These are phyloP conservation scores for Drosophila anomalata DNA, from an alignment of 2,888 invertebrate genomes.

Conservation along the genomic window DNA sequence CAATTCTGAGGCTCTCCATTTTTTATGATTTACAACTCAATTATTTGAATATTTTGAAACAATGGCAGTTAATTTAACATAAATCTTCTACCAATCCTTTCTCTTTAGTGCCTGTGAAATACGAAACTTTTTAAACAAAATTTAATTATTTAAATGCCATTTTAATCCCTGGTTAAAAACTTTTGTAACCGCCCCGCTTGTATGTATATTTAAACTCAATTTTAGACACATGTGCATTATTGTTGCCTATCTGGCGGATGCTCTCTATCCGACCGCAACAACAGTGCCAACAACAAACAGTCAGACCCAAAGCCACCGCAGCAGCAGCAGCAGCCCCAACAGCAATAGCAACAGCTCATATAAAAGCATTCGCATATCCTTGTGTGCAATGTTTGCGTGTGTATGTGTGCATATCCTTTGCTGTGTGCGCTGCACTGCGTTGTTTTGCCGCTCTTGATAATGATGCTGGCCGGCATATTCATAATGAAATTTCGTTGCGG, in stretches of 20 bases:
- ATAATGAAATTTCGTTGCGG: constrained; percentile 78
- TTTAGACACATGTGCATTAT: constrained; percentile 78
- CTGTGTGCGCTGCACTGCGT: constrained; percentile 70
- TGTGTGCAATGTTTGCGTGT: constrained; percentile 16
- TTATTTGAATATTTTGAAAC: not conserved
- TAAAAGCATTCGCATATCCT: constrained; percentile 72
- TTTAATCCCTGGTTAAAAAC: not conserved
- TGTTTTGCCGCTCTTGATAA: constrained; percentile 77
- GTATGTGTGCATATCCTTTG: constrained; percentile 69
- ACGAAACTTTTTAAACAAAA: not conserved
- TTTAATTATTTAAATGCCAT: not conserved
- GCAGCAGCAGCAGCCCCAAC: constrained; percentile 41
- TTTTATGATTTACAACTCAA: no score
- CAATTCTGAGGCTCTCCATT: not conserved
- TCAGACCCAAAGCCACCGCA: constrained; percentile 71
- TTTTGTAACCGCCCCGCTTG: constrained; percentile 21
- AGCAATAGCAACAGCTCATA: constrained; percentile 59
- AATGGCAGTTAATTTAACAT: not conserved
- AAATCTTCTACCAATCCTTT: not conserved
- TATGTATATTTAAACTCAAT: constrained; percentile 78
- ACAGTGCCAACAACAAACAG: constrained; percentile 72
- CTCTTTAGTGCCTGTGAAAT: not conserved
- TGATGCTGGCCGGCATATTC: constrained; percentile 78
- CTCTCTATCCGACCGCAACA: constrained; percentile 74
- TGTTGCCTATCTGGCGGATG: constrained; percentile 75